A percentile compares a stretch with the other conserved stretches of the same genome.
Conservation (phyloP, 2,888 invertebrate species). For the Amphipoea oculea region DNA sequence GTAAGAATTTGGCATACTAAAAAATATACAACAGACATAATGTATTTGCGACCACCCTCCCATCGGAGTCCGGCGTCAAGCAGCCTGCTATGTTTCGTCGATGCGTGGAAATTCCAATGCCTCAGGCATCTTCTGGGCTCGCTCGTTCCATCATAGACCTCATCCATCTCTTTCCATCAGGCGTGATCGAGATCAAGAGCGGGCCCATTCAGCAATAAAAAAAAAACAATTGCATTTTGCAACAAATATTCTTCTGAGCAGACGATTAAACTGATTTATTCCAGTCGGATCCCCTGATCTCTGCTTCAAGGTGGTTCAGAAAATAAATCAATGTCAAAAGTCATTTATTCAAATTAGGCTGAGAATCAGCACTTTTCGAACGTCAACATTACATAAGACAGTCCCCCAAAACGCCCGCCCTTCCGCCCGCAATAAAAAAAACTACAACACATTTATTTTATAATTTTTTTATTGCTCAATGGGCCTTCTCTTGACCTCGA, state of each 20-base stretch:
- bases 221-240: neutral
- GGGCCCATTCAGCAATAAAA: too few species aligned
- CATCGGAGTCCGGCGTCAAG: too few species aligned
- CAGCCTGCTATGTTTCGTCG: too few species aligned
- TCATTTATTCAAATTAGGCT: neutral
- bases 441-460: neutral
- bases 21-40: neutral
- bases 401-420: neutral
- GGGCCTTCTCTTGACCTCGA: too few species aligned
- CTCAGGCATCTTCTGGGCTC: too few species aligned
- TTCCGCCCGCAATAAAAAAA: neutral
- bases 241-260: neutral
- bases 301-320: neutral
- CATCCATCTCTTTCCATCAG: too few species aligned
- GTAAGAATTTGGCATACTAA: neutral
- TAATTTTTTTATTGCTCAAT: too few species aligned
- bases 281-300: too few species aligned
- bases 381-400: neutral
- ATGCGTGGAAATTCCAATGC: too few species aligned
- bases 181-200: too few species aligned
- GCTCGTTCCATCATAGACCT: too few species aligned
- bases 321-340: neutral
- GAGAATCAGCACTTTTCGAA: neutral
- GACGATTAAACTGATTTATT: neutral
- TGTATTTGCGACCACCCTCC: too few species aligned